These are phyloP conservation scores for Acrobasis repandana DNA, from an alignment of 2,888 invertebrate genomes.

Conservation along the genomic window DNA sequence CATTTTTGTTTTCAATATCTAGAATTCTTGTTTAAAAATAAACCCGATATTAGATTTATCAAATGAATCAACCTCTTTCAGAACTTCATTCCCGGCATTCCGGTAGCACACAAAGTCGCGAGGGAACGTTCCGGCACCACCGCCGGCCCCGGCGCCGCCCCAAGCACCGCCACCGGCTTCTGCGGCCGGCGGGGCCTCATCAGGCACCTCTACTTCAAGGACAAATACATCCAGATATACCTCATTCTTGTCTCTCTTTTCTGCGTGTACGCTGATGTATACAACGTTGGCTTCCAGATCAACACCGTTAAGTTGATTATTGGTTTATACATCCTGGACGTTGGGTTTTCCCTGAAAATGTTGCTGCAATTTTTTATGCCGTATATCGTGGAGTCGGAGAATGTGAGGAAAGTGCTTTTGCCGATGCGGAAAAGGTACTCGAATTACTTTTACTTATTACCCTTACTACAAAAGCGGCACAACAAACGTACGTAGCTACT, in stretches of 20 bases:
- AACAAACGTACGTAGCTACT: too few relatives aligned
- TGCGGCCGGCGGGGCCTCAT: slow-evolving; percentile 35
- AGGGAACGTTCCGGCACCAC: slow-evolving; percentile 26
- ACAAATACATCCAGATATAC: slow-evolving; percentile 48
- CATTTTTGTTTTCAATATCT: too few relatives aligned
- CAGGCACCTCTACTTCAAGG: slow-evolving; percentile 45
- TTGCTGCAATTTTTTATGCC: slow-evolving; percentile 48
- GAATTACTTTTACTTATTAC: too few relatives aligned
- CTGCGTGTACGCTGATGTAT: slow-evolving; percentile 57
- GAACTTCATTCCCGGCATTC: slow-evolving; percentile 51
- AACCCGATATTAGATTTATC: not conserved
- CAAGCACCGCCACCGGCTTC: slow-evolving; percentile 21
- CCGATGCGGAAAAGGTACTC: slow-evolving; percentile 46
- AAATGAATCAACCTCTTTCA: slow-evolving; percentile 31
- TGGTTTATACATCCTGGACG: slow-evolving; percentile 52
- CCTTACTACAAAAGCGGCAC: too few relatives aligned
- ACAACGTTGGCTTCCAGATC: slow-evolving; percentile 63
- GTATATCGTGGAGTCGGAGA: slow-evolving; percentile 34
- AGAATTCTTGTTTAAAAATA: not conserved
- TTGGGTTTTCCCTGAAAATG: slow-evolving; percentile 59
- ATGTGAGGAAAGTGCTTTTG: slow-evolving; percentile 37
- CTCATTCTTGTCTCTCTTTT: slow-evolving; percentile 51
- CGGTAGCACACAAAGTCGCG: slow-evolving; percentile 25
- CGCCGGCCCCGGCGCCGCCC: not conserved
- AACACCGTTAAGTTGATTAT: slow-evolving; percentile 47